Evolutionary conservation across 1,140 invertebrate genomes (phyloP), one percentile per base, ranked within the genome.

Genomic region (Dermatophagoides farinae): DNA sequence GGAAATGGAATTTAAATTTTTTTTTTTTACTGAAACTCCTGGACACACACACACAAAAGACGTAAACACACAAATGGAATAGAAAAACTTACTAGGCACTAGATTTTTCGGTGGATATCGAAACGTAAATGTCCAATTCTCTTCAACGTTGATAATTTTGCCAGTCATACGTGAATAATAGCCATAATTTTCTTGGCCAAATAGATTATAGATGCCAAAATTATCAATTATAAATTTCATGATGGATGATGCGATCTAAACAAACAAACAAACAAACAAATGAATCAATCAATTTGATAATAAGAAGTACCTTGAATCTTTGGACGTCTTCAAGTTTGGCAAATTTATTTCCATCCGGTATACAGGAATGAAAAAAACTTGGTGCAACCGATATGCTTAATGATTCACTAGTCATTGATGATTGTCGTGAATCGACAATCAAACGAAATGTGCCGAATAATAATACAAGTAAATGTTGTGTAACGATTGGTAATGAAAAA

Each of bases 391-490:
- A 90, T 22, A 80, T 77, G 49, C 90, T 90, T 61, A 97, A 75
- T 4, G 92, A 91, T 75, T 97, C 92, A 57, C 88, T 87, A 61
- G 86, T 90, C 93, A 97, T 97, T 64, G 83, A 84, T 52, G 83
- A 79, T 65, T 92, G 86, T 62, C 87, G 85, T 71, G 91, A 90
- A 66, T 86, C 88, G 6, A 91, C 87, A 70, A 97, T 90, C 58
- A 89, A 86, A 62, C 90, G 83, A 74, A 97, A 97, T 71, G 91
- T 97, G 62, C 93, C 93, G 74, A 97, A 97, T 49, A 97, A 77
- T 62, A 97, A 77, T 64, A 96, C 88, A 66, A 97, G 74, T 46
- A 97, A 75, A 69, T 87, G 82, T 76, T 97, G 93, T 60, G 89
- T 90, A 68, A 87, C 86, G 37, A 82, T 74, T 44, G 89, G 87